phyloP scores from a whole-genome alignment of 2,113 vertebrate genomes.

The Ictalurus furcatus region DNA sequence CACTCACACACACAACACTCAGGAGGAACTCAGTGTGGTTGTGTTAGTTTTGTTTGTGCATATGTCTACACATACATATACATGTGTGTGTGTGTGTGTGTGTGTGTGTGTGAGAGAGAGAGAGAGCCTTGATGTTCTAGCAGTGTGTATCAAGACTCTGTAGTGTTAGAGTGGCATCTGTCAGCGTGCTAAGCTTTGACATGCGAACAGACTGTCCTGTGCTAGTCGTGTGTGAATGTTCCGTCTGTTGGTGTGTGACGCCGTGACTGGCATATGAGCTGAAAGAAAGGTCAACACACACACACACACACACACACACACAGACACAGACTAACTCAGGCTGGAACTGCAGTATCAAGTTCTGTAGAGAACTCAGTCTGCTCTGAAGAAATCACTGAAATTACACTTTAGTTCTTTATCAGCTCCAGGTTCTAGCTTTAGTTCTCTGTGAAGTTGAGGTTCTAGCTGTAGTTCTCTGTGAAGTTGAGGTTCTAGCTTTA shows the following conservation, averaged over 20 bases:
- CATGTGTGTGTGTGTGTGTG: neutral
- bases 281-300: slow-evolving; percentile 31
- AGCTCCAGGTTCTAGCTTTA: neutral
- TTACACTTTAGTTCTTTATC: neutral
- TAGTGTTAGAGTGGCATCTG: slow-evolving; percentile 1
- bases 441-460: neutral
- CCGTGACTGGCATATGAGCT: slow-evolving; percentile 39
- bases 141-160: neutral
- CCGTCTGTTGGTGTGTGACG: slow-evolving; percentile 34
- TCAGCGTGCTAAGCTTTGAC: neutral
- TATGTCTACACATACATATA: no score
- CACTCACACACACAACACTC: no score
- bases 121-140: neutral
- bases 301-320: neutral
- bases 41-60: no score
- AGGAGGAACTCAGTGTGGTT: no score
- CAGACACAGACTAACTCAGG: neutral
- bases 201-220: slow-evolving; percentile 30
- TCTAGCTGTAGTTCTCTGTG: neutral
- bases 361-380: neutral
- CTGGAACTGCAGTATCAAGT: neutral
- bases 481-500: neutral
- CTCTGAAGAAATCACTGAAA: neutral
- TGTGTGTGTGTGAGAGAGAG: neutral
- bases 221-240: slow-evolving; percentile 8